Evolutionary conservation across 2,113 vertebrate species (phyloP).

Genomic region (Pampusana beccarii): DNA sequence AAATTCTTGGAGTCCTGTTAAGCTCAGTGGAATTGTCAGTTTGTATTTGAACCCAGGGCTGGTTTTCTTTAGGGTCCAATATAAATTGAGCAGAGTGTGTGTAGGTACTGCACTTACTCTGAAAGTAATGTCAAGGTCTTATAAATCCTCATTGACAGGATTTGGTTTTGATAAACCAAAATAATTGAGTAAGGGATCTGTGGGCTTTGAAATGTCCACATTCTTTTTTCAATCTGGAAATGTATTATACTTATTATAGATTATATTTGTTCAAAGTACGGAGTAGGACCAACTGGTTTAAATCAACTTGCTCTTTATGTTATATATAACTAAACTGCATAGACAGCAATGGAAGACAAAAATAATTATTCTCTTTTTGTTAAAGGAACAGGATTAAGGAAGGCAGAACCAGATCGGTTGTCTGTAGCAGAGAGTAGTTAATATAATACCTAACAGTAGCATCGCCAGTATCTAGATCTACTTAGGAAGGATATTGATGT

Average conservation of each 20-base stretch:
- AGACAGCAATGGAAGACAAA: not conserved
- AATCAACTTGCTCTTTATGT: not conserved
- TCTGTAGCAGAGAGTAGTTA: not conserved
- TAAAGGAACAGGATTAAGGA: not conserved
- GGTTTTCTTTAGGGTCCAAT: not conserved
- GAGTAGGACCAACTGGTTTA: not conserved
- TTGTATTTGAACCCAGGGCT: not conserved
- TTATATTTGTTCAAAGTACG: not conserved
- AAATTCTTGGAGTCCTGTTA: not conserved
- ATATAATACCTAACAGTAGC: not conserved
- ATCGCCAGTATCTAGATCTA: not conserved
- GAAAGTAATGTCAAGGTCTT: not conserved
- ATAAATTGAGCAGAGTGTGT: not conserved
- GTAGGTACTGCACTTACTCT: not conserved
- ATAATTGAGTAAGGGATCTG: not conserved
- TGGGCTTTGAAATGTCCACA: not conserved
- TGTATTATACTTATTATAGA: not conserved
- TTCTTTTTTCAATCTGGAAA: not conserved
- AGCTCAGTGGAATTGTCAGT: not conserved
- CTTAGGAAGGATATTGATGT: not conserved
- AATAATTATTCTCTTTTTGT: not conserved
- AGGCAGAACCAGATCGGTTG: not conserved
- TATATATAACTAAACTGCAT: not conserved
- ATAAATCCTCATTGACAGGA: not conserved
- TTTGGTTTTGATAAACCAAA: too few species aligned